Conservation (phyloP, 1,140 invertebrate species). For the Bombus polaris region DNA sequence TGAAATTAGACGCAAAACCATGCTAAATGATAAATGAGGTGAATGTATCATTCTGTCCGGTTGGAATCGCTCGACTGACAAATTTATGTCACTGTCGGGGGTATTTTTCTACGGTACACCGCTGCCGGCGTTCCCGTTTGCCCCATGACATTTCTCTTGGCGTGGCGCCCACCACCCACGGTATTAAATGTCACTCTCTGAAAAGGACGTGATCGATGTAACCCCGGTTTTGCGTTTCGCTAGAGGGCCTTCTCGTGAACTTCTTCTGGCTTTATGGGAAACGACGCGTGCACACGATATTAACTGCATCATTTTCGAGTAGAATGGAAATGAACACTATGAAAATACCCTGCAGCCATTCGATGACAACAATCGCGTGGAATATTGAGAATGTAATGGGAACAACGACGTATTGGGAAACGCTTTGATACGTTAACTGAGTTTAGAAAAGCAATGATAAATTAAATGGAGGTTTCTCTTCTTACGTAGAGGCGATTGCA, state of each 20-base stretch:
- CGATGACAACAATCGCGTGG: not conserved
- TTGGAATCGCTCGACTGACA: conserved; percentile 16
- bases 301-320: not conserved
- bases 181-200: conserved; percentile 72
- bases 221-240: conserved; percentile 52
- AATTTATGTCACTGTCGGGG: conserved; percentile 26
- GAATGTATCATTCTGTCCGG: conserved; percentile 4
- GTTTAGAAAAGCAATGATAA: not conserved
- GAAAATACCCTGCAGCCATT: not conserved
- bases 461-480: not conserved
- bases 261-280: conserved; percentile 36
- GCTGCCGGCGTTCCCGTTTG: conserved; percentile 21
- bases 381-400: not conserved
- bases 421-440: not conserved
- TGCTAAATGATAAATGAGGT: not conserved
- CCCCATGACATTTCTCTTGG: conserved; percentile 72
- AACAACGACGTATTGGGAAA: not conserved
- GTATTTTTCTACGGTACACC: conserved; percentile 14
- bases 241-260: conserved; percentile 52
- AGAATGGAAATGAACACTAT: not conserved
- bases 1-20: conserved; percentile 1
- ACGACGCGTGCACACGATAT: not conserved
- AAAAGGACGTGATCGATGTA: conserved; percentile 74
- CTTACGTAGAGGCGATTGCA: not conserved
- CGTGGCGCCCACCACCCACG: conserved; percentile 73